Evolutionary conservation across 2,888 invertebrate genomes (phyloP), one percentile per base, ranked within the genome.

Genomic region (Protula sp.): DNA sequence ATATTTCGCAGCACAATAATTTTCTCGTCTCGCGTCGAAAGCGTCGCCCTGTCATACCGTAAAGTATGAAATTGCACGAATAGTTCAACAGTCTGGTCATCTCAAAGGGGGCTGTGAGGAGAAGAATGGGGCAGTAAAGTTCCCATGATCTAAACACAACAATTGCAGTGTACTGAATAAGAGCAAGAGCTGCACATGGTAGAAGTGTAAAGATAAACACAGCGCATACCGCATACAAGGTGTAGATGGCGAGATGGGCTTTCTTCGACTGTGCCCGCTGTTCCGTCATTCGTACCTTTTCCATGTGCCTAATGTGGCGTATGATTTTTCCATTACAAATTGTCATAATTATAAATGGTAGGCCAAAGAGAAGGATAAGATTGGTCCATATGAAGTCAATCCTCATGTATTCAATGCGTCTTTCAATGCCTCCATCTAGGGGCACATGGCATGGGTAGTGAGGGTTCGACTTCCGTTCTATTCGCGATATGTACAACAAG

Each of bases 21-120:
- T 54, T 30, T 22, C 29, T 5, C 5, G 58, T 22, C 45, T 64
- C 61, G 14, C 51, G 27, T 9, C 64, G 57, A 45, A 64, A 64
- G 45, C 59, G 62, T 2, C 62, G 48, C 9, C 64, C 64, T 3
- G 60, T 62, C 22, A 64, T 48, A 2, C 62, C 64, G 45, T 64
- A 64, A 9, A 64, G 30, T 38, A 64, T 5, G 58, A 59, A 62
- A 53, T 64, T 64, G 5, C 29, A 47, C 19, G 64, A 59, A 51
- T 64, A 64, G 38, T 64, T 64, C 19, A 62, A n/a, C 2, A 64
- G 54, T 24, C 64, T 59, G 2, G 62, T 30, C 52, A 64, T 60
- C 45, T 60, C 47, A 22, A 64, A 64, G 3, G 64, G 64, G 2
- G 47, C 29, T 27, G 59, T 50, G 19, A 59, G 19, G 19, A 19